These are phyloP conservation scores for Penelope pileata DNA, from an alignment of 2,113 vertebrate species.

Conservation along the genomic window DNA sequence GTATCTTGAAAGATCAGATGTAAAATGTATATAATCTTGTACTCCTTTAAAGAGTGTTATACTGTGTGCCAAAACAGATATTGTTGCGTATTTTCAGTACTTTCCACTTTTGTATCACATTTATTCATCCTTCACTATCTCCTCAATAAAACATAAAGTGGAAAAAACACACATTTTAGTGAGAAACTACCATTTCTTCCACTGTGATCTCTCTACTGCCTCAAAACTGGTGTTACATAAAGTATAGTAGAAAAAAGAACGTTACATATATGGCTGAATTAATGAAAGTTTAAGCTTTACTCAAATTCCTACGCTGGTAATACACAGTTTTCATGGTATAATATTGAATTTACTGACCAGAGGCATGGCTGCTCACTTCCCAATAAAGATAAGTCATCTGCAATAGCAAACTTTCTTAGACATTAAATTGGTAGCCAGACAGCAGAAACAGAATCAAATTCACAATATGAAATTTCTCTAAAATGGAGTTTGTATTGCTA, in stretches of 20 bases:
- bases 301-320: not conserved
- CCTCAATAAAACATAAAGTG: not conserved
- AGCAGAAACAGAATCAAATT: not conserved
- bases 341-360: not conserved
- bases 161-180: not conserved
- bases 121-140: not conserved
- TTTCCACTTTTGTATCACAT: not conserved
- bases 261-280: not conserved
- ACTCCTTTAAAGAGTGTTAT: not conserved
- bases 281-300: not conserved
- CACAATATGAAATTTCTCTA: not conserved
- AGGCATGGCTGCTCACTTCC: not conserved
- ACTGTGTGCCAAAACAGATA: not conserved
- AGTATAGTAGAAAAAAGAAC: not conserved
- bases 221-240: not conserved
- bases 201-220: not conserved
- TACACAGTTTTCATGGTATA: not conserved
- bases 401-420: not conserved
- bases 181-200: not conserved
- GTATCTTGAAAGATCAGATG: not conserved
- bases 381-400: not conserved
- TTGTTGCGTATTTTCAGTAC: not conserved
- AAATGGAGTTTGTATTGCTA: not conserved
- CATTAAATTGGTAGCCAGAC: not conserved
- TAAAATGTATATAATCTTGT: not conserved